Percentiles rank a stretch among this genome's conserved stretches.
Evolutionary conservation across 2,113 vertebrate genomes (phyloP).

Genomic region (Microcebus murinus): DNA sequence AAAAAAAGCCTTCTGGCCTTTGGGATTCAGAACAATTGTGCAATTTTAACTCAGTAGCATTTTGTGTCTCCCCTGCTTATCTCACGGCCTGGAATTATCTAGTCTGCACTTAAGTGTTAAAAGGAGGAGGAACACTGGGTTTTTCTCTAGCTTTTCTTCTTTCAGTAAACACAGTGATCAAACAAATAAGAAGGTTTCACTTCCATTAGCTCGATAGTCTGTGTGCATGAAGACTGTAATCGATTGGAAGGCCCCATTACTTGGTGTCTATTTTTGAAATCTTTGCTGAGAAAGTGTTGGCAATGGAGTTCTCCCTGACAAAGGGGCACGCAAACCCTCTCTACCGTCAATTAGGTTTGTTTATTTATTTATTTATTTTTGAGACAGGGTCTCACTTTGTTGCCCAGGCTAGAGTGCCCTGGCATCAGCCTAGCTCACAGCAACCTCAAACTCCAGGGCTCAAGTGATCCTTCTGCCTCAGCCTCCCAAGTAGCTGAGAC

Average conservation of each 20-base stretch:
- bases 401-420: too few relatives aligned
- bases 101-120: neutral
- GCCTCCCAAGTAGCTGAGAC: too few relatives aligned
- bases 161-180: slow-evolving; percentile 55
- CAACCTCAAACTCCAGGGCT: too few relatives aligned
- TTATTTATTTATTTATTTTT: too few relatives aligned
- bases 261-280: slow-evolving; percentile 20
- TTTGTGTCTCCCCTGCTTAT: neutral
- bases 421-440: too few relatives aligned
- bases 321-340: neutral
- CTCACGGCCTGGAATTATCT: neutral
- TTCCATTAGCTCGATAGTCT: neutral
- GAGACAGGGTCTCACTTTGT: too few relatives aligned
- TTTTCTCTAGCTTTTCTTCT: neutral
- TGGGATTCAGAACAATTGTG: neutral
- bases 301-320: neutral
- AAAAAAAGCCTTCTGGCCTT: neutral
- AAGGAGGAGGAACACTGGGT: neutral
- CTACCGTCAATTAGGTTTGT: neutral
- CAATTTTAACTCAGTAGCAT: neutral
- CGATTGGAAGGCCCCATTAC: neutral
- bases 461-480: too few relatives aligned
- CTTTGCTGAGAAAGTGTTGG: neutral
- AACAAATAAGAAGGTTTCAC: neutral
- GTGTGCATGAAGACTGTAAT: neutral